Conservation (phyloP, 2,113 vertebrate genomes). For the Takifugu flavidus region DNA sequence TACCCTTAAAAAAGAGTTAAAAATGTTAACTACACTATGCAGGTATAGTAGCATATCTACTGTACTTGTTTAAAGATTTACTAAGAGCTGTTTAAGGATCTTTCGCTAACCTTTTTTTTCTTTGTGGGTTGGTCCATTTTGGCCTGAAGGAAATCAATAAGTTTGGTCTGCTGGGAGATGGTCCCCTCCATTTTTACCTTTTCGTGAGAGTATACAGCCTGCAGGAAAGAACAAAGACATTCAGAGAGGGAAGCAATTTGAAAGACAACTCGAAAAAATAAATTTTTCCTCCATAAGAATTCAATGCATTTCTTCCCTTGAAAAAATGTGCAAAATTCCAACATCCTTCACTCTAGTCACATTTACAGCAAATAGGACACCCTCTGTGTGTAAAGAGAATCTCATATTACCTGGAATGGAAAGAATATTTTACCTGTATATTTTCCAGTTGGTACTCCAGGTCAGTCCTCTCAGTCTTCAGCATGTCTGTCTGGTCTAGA, state of each 20-base stretch:
- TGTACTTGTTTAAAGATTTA: not conserved
- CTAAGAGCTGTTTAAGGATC: conserved; percentile 1
- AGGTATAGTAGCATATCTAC: not conserved
- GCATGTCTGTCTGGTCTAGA: conserved; percentile 93
- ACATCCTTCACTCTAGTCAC: conserved; percentile 12
- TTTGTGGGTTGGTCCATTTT: conserved; percentile 98
- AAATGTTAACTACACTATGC: not conserved
- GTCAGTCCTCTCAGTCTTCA: conserved; percentile 96
- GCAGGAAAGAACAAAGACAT: conserved; percentile 27
- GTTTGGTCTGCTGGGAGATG: conserved; percentile 98
- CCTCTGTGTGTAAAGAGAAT: conserved; percentile 4
- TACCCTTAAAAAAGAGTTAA: conserved; percentile 80
- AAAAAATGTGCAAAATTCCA: conserved; percentile 15
- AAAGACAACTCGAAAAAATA: conserved; percentile 6
- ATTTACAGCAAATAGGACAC: conserved; percentile 11
- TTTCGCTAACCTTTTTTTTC: conserved; percentile 92
- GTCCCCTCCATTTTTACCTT: conserved; percentile 99
- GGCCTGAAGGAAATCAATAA: conserved; percentile 98
- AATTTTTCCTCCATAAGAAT: not conserved
- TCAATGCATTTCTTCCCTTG: not conserved
- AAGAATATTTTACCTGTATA: conserved; percentile 83
- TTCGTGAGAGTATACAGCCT: conserved; percentile 98
- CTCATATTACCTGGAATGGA: conserved; percentile 2
- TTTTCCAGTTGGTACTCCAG: conserved; percentile 98
- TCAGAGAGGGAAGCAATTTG: conserved; percentile 30